A percentile compares a stretch with the other conserved stretches of the same genome.
These are phyloP conservation scores for Eufriesea mexicana DNA, from an alignment of 1,140 invertebrate genomes.

Conservation along the genomic window DNA sequence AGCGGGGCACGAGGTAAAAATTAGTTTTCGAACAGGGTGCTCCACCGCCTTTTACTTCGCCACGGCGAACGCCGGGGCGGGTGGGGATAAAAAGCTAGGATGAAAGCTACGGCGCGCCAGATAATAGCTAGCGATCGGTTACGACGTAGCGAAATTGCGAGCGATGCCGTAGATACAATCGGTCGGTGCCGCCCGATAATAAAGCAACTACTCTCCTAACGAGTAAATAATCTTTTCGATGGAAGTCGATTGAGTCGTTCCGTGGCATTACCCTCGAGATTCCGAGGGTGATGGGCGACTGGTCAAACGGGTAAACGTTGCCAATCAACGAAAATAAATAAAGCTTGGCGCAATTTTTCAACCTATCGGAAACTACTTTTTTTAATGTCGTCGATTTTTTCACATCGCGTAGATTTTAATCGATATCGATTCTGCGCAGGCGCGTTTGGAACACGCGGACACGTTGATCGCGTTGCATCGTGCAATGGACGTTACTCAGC, in stretches of 20 bases:
- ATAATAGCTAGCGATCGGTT: slow-evolving; percentile 27
- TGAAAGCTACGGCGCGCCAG: slow-evolving; percentile 1
- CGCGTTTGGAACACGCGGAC: neutral
- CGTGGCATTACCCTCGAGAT: neutral
- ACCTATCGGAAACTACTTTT: no score
- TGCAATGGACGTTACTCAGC: neutral
- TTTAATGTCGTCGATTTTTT: no score
- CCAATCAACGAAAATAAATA: slow-evolving; percentile 22
- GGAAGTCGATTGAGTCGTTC: slow-evolving; percentile 9
- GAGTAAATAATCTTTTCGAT: slow-evolving; percentile 14
- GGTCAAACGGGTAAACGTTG: neutral
- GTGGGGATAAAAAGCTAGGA: slow-evolving; percentile 8
- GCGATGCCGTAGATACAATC: neutral
- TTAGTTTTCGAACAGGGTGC: slow-evolving; percentile 16
- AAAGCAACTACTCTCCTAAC: slow-evolving; percentile 8
- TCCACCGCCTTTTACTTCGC: slow-evolving; percentile 11
- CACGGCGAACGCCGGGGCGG: neutral
- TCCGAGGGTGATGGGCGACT: neutral
- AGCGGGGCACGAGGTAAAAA: slow-evolving; percentile 4
- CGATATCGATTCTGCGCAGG: neutral
- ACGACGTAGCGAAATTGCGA: slow-evolving; percentile 15
- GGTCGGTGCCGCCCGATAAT: neutral
- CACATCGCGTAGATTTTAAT: no score
- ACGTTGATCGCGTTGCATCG: neutral
- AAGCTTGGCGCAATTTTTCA: no score